Percentiles rank a stretch among this genome's conserved stretches.
phyloP scores from a whole-genome alignment of 2,113 vertebrate genomes.

The Sminthopsis crassicaudata region DNA sequence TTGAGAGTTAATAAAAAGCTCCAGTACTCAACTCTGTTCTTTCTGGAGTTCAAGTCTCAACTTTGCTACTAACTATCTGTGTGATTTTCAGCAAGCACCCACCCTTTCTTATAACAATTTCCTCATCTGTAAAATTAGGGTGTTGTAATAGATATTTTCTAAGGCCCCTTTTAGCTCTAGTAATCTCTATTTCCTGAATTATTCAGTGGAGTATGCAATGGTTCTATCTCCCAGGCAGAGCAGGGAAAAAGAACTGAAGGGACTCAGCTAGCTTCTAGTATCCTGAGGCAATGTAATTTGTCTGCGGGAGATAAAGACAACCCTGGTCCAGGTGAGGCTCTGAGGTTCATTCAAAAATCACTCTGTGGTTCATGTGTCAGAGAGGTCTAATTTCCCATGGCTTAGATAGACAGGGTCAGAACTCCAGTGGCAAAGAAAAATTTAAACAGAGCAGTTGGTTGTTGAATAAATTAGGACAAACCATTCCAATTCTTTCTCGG shows the following conservation, averaged over 20 bases:
- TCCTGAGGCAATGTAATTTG: background rate
- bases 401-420: background rate
- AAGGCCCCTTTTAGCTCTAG: background rate
- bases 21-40: too few relatives aligned
- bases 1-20: too few relatives aligned
- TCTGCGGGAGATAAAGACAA: background rate
- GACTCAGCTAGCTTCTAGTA: background rate
- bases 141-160: background rate
- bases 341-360: background rate
- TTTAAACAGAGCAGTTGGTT: background rate
- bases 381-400: background rate
- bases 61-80: background rate
- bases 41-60: background rate
- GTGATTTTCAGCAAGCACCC: background rate
- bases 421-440: background rate
- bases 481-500: background rate
- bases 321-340: background rate
- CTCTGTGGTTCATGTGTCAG: background rate
- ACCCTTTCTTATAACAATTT: background rate
- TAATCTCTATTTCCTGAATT: background rate
- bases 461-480: constrained; percentile 37
- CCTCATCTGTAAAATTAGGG: background rate
- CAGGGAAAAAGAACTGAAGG: background rate
- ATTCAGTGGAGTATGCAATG: background rate
- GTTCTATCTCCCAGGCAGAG: background rate